phyloP scores from a whole-genome alignment of 2,888 invertebrate genomes.

The Cryptus viduatorius region DNA sequence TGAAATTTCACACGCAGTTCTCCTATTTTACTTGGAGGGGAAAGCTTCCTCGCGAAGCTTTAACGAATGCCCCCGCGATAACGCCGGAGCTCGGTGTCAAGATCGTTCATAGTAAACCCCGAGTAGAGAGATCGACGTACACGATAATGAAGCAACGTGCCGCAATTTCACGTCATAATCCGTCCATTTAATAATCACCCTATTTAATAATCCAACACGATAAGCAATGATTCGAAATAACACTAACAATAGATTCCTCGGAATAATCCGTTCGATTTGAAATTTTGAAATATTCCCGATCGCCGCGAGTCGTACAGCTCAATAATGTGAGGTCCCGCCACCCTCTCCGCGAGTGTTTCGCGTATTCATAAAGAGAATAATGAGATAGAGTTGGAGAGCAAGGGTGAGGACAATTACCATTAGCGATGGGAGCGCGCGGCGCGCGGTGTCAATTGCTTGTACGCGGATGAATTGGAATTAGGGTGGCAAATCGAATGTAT shows the following conservation, averaged over 20 bases:
- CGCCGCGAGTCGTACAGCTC: not conserved
- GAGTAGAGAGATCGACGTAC: conserved; percentile 38
- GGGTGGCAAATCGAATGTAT: conserved; percentile 68
- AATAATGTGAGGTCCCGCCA: conserved; percentile 2
- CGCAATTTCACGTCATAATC: conserved; percentile 53
- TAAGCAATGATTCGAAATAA: too few species aligned
- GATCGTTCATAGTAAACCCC: conserved; percentile 47
- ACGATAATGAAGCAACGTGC: conserved; percentile 48
- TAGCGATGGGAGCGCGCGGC: conserved; percentile 19
- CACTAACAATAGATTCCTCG: too few species aligned
- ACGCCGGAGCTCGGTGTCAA: conserved; percentile 48
- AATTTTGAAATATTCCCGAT: not conserved
- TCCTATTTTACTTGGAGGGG: conserved; percentile 67
- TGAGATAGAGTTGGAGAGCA: conserved; percentile 6
- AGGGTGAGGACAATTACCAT: conserved; percentile 60
- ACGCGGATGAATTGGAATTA: conserved; percentile 65
- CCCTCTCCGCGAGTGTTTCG: not conserved
- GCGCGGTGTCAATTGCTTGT: conserved; percentile 64
- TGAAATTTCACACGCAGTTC: conserved; percentile 76
- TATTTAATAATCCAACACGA: conserved; percentile 32
- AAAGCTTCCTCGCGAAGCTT: conserved; percentile 48
- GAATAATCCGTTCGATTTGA: not conserved
- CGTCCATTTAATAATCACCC: not conserved
- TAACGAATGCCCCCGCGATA: conserved; percentile 40
- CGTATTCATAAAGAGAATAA: conserved; percentile 37